Evolutionary conservation across 2,797 vertebrate genomes (phyloP).

Genomic region (Myotis myotis): DNA sequence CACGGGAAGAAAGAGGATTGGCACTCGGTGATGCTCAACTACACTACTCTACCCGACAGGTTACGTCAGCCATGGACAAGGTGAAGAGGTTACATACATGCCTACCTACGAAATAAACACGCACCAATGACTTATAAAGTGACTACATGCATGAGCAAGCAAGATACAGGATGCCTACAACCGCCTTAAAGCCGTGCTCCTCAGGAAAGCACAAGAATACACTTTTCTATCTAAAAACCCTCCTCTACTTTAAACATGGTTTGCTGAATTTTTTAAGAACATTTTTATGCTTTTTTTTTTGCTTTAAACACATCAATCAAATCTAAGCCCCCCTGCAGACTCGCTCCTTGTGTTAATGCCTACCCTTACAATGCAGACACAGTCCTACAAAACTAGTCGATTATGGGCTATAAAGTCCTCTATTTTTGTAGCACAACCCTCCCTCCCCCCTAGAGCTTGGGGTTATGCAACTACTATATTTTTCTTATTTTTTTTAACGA

Average conservation of each 20-base stretch:
- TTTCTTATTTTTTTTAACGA: constrained; percentile 80
- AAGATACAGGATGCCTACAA: constrained; percentile 86
- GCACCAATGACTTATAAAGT: constrained; percentile 92
- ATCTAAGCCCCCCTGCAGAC: constrained; percentile 86
- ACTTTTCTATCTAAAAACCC: constrained; percentile 82
- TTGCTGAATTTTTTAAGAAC: constrained; percentile 59
- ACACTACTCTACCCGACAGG: constrained; percentile 84
- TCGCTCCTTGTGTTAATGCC: constrained; percentile 84
- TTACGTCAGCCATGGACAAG: constrained; percentile 86
- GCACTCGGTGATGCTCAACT: constrained; percentile 84
- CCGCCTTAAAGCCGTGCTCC: constrained; percentile 83
- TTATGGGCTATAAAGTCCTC: constrained; percentile 86
- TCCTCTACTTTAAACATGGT: constrained; percentile 90
- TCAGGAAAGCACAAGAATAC: constrained; percentile 75
- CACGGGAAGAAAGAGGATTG: constrained; percentile 82
- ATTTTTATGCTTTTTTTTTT: constrained; percentile 70
- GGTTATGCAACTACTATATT: constrained; percentile 85
- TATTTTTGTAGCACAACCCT: constrained; percentile 84
- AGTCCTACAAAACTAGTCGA: constrained; percentile 90
- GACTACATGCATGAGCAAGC: constrained; percentile 94
- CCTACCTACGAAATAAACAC: constrained; percentile 86
- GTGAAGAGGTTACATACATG: constrained; percentile 87
- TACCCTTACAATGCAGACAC: constrained; percentile 87
- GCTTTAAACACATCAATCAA: constrained; percentile 82
- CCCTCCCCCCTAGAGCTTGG: constrained; percentile 80